Percentiles rank a stretch among this genome's conserved stretches.
These are phyloP conservation scores for Gyps fulvus DNA, from an alignment of 2,113 vertebrate species.

Conservation along the genomic window DNA sequence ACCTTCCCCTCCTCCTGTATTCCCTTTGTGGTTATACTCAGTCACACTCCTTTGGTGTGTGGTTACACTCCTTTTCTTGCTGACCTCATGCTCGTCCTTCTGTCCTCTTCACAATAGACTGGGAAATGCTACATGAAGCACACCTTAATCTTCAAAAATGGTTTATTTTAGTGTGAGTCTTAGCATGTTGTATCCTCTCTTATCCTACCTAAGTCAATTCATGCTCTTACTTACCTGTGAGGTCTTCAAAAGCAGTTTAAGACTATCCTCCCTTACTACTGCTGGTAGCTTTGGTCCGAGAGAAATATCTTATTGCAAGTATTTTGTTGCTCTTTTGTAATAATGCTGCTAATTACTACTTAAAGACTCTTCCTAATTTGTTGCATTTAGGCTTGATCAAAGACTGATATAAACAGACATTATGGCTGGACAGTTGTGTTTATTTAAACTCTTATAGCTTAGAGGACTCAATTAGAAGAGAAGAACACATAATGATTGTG, in stretches of 20 bases:
- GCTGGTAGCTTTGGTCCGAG: background rate
- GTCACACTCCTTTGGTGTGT: background rate
- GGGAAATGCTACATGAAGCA: background rate
- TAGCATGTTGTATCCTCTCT: background rate
- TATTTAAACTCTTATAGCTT: constrained; percentile 35
- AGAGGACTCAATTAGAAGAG: background rate
- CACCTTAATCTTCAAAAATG: background rate
- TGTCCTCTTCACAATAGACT: background rate
- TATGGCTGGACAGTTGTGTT: constrained; percentile 19
- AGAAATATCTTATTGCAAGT: background rate
- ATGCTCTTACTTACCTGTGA: background rate
- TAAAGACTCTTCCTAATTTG: constrained; percentile 15
- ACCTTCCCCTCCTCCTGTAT: background rate
- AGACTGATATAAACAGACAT: constrained; percentile 25
- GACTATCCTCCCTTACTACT: background rate
- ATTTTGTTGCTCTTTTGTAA: background rate
- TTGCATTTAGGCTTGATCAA: constrained; percentile 38
- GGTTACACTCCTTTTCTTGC: background rate
- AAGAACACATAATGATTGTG: background rate
- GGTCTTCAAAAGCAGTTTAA: background rate
- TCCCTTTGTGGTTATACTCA: background rate
- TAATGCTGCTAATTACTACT: constrained; percentile 15
- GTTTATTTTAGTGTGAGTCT: background rate
- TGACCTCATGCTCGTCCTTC: background rate
- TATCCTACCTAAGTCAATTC: background rate